phyloP scores from a whole-genome alignment of 2,797 vertebrate genomes.

The Oreochromis mossambicus region DNA sequence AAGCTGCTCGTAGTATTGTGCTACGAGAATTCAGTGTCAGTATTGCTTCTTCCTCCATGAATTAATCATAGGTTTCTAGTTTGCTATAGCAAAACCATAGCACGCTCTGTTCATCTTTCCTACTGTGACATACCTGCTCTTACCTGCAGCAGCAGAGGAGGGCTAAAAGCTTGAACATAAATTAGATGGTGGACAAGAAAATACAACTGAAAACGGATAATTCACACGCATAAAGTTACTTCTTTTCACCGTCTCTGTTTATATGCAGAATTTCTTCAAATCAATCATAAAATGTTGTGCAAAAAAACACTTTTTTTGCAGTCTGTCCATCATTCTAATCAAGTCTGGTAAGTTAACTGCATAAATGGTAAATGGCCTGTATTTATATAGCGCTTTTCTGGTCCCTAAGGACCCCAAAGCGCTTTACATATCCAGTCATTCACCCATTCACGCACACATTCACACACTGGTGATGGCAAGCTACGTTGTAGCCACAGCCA shows the following conservation, averaged over 20 bases:
- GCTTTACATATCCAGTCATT: no score
- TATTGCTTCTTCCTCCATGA: neutral
- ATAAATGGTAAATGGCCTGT: no score
- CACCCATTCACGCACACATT: no score
- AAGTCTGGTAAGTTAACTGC: neutral
- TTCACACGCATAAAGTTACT: neutral
- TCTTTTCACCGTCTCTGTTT: neutral
- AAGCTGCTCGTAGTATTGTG: neutral
- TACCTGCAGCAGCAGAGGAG: neutral
- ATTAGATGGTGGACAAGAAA: neutral
- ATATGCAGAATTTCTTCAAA: neutral
- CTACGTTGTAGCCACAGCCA: no score
- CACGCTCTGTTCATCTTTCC: neutral
- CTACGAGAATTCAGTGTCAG: neutral
- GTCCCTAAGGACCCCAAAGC: no score
- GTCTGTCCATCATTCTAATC: neutral
- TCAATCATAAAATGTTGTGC: neutral
- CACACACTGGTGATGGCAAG: no score
- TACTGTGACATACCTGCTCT: constrained; percentile 6
- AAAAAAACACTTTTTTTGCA: neutral
- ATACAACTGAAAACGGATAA: neutral
- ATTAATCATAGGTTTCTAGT: constrained; percentile 18
- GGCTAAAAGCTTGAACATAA: neutral
- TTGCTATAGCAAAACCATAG: constrained; percentile 1
- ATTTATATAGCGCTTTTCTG: no score